Evolutionary conservation across 2,888 invertebrate genomes (phyloP).

Genomic region (Pachymerium ferrugineum): DNA sequence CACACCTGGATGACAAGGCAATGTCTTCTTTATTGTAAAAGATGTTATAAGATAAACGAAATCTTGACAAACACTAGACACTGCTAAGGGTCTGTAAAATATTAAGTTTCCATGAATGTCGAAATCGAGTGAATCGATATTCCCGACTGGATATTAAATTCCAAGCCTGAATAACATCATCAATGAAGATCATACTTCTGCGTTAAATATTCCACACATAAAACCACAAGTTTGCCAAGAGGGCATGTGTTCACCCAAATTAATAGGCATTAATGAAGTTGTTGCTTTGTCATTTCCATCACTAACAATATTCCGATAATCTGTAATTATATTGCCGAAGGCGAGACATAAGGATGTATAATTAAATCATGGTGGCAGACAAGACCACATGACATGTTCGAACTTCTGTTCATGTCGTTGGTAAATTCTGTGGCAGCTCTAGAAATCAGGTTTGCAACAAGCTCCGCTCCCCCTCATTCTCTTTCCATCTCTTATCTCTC

Average conservation of each 20-base stretch:
- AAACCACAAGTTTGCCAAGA: neutral
- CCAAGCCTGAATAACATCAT: too few relatives aligned
- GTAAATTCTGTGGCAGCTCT: neutral
- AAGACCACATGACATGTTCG: neutral
- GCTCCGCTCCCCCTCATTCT: neutral
- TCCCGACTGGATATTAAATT: too few relatives aligned
- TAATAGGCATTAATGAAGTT: neutral
- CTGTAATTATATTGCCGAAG: neutral
- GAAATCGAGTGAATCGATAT: too few relatives aligned
- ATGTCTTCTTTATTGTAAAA: neutral
- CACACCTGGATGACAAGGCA: neutral
- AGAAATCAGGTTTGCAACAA: neutral
- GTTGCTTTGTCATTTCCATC: neutral
- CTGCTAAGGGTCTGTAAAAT: too few relatives aligned
- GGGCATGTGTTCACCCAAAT: neutral
- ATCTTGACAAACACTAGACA: neutral
- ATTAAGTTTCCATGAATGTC: too few relatives aligned
- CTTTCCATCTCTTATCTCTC: neutral
- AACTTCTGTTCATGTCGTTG: neutral
- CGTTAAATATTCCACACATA: too few relatives aligned
- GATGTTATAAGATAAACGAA: neutral
- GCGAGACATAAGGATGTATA: neutral
- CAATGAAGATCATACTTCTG: too few relatives aligned
- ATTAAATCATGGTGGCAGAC: neutral
- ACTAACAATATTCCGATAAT: neutral